A percentile compares a stretch with the other conserved stretches of the same genome.
These are phyloP conservation scores for Glandiceps talaboti DNA, from an alignment of 53 echinoderm and acorn worm genomes.

Conservation along the genomic window DNA sequence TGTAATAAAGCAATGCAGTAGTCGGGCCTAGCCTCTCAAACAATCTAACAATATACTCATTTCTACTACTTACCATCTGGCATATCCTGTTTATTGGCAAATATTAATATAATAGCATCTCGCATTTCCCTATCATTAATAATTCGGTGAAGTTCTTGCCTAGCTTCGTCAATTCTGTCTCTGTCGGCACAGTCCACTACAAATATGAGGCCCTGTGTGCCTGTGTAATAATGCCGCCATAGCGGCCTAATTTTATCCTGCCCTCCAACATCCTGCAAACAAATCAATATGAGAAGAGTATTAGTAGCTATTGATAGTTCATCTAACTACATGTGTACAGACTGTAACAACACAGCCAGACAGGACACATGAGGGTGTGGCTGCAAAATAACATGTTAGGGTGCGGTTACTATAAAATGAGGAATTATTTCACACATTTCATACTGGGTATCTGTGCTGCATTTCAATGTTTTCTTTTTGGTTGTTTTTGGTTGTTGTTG, in stretches of 20 bases:
- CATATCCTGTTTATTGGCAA: slow-evolving; percentile 99
- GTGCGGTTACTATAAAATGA: no score
- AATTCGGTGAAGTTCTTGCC: slow-evolving; percentile 93
- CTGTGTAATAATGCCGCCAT: slow-evolving; percentile 99
- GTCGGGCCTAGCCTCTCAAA: no score
- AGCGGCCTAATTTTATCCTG: slow-evolving; percentile 92
- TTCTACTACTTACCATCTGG: slow-evolving; percentile 89
- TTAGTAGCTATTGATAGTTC: no score
- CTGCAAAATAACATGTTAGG: no score
- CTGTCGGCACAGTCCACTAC: slow-evolving; percentile 95
- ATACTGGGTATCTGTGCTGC: no score
- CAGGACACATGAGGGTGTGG: neutral
- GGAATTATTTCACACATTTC: no score
- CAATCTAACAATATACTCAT: no score
- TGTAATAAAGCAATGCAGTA: no score
- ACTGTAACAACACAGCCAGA: neutral
- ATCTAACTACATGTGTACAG: neutral
- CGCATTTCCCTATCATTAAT: slow-evolving; percentile 99
- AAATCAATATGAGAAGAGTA: no score
- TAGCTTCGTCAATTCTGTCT: slow-evolving; percentile 91
- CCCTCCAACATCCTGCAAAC: slow-evolving; percentile 86
- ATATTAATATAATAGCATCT: slow-evolving; percentile 92
- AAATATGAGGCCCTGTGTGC: slow-evolving; percentile 95
- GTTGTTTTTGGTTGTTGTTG: no score
- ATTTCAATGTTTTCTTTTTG: no score